Evolutionary conservation across 2,113 vertebrate species (phyloP), one percentile per base, ranked within the genome.

Genomic region (Sinocyclocheilus anshuiensis): DNA sequence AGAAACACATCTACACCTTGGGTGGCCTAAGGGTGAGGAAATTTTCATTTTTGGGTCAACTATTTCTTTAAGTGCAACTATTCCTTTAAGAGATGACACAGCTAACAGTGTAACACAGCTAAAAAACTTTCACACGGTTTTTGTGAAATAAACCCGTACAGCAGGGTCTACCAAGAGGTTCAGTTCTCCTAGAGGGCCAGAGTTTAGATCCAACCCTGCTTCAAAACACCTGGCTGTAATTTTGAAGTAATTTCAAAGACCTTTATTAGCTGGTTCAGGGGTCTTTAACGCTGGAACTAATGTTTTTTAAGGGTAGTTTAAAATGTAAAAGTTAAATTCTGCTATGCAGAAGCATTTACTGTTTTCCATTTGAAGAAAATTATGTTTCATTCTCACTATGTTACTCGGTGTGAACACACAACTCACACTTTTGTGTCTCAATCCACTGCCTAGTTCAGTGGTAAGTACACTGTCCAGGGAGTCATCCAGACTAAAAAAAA

Each of bases 201-300:
- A 71, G 67, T 71, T 71, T 42, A 22, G 33, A 42, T 72, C 16
- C 36, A 72, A 20, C 3, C 69, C 16, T 22, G 7, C 16, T 39
- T 3, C 18, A 39, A 71, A 72, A 72, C 69, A n/a, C 36, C 69
- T 72, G 69, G 69, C 20, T 72, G 69, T 20, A 72, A 72, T 72
- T 72, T 36, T 63, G 61, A 20, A 6, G 16, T 71, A 18, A 16
- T 33, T 69, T 69, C 16, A 69, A 69, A 33, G 26, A 26, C 65
- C 29, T 69, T 33, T 33, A 15, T 26, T 67, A 29, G n/a, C 63
- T 67, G 10, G 22, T 65, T 24, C n/a, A 65, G 11, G 63, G n/a
- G 63, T 16, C 13, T 67, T 67, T 67, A 67, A 67, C 15, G 65
- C 13, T 67, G 65, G 65, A 15, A 16, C 65, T 33, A 69, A 69